These are phyloP conservation scores for Chrysocyon brachyurus DNA, from an alignment of 2,797 vertebrate genomes.

Conservation along the genomic window DNA sequence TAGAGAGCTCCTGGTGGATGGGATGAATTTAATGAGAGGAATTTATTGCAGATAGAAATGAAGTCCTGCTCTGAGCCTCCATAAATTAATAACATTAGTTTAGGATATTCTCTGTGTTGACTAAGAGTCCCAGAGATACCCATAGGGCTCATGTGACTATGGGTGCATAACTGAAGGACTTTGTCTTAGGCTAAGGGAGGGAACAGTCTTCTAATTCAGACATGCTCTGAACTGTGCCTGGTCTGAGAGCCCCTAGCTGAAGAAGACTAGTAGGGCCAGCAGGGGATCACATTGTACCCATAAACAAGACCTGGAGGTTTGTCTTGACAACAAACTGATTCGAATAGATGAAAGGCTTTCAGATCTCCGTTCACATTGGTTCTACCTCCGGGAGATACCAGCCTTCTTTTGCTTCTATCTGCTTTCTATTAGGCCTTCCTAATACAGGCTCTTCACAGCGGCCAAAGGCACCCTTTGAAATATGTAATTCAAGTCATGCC, in stretches of 20 bases:
- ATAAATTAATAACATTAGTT: not conserved
- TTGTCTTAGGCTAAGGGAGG: not conserved
- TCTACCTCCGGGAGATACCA: not conserved
- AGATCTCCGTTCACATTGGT: not conserved
- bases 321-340: not conserved
- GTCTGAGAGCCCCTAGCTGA: not conserved
- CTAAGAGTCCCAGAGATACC: not conserved
- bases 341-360: not conserved
- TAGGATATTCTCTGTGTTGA: not conserved
- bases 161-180: not conserved
- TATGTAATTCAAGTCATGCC: too few species aligned
- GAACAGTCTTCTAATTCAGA: not conserved
- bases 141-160: not conserved
- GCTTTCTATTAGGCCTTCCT: not conserved
- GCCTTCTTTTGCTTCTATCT: not conserved
- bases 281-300: too few species aligned
- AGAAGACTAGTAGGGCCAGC: not conserved
- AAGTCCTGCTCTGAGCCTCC: not conserved
- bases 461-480: not conserved
- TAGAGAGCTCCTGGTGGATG: not conserved
- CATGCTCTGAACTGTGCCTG: not conserved
- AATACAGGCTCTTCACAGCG: not conserved
- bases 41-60: not conserved
- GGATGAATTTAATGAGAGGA: not conserved
- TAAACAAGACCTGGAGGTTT: not conserved